A percentile compares a stretch with the other conserved stretches of the same genome.
Conservation (phyloP, 2,113 vertebrate species). For the Brachyhypopomus gauderio region DNA sequence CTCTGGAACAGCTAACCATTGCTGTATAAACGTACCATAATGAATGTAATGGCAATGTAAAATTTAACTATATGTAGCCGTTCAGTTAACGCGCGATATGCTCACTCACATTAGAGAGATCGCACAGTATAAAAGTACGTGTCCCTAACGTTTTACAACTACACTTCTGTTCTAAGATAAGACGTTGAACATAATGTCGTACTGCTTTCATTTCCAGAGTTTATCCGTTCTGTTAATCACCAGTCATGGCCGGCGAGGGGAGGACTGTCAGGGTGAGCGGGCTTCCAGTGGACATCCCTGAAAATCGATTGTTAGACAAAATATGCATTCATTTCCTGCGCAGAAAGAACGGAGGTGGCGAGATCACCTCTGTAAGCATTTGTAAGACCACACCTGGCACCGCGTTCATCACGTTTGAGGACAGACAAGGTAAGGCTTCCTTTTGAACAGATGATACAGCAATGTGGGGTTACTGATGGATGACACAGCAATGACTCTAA, state of each 20-base stretch:
- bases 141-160: no score
- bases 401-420: constrained; percentile 70
- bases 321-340: constrained; percentile 71
- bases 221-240: background rate
- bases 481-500: no score
- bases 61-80: no score
- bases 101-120: no score
- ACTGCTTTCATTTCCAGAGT: no score
- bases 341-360: constrained; percentile 67
- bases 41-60: no score
- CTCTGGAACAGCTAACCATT: no score
- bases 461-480: background rate
- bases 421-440: constrained; percentile 60
- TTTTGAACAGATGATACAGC: background rate
- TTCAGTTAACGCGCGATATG: no score
- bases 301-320: constrained; percentile 65
- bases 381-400: constrained; percentile 37
- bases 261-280: constrained; percentile 62
- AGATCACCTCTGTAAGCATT: constrained; percentile 59
- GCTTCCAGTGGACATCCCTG: constrained; percentile 57
- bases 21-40: no score
- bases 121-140: no score
- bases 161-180: no score
- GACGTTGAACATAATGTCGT: no score
- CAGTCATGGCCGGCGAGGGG: constrained; percentile 49